These are phyloP conservation scores for Oxyteleia sp. DNA, from an alignment of 2,888 invertebrate genomes.

Conservation along the genomic window DNA sequence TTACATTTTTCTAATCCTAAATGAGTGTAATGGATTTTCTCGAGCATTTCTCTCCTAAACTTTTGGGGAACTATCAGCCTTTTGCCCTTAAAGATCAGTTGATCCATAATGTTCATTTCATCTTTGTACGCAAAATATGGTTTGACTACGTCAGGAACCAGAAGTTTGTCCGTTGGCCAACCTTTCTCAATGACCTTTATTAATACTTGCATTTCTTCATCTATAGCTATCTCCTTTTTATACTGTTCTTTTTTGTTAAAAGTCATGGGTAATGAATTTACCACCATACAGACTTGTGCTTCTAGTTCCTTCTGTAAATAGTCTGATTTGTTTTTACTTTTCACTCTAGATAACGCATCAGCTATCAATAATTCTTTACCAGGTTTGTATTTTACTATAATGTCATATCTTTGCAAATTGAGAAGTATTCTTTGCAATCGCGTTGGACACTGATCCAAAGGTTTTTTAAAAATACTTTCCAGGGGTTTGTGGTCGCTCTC, in stretches of 20 bases:
- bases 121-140: background rate
- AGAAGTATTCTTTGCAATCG: conserved; percentile 51
- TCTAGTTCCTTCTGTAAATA: conserved; percentile 43
- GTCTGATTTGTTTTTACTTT: conserved; percentile 15
- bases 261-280: conserved; percentile 28
- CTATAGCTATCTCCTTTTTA: conserved; percentile 55
- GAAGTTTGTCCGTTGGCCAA: conserved; percentile 74
- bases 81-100: background rate
- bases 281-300: conserved; percentile 27
- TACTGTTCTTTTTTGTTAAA: conserved; percentile 28
- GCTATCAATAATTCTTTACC: conserved; percentile 76
- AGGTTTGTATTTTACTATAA: too few relatives aligned
- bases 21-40: conserved; percentile 75
- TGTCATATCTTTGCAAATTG: conserved; percentile 52
- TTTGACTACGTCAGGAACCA: conserved; percentile 18
- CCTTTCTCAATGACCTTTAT: conserved; percentile 67
- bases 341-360: conserved; percentile 78
- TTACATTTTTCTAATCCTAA: conserved; percentile 75
- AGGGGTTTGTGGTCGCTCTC: conserved; percentile 25
- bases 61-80: background rate
- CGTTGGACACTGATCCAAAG: background rate
- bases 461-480: background rate
- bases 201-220: conserved; percentile 69
- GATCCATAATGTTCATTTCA: too few relatives aligned
- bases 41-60: background rate